Evolutionary conservation across 2,888 invertebrate species (phyloP).

Genomic region (Drosophila stalkeri): DNA sequence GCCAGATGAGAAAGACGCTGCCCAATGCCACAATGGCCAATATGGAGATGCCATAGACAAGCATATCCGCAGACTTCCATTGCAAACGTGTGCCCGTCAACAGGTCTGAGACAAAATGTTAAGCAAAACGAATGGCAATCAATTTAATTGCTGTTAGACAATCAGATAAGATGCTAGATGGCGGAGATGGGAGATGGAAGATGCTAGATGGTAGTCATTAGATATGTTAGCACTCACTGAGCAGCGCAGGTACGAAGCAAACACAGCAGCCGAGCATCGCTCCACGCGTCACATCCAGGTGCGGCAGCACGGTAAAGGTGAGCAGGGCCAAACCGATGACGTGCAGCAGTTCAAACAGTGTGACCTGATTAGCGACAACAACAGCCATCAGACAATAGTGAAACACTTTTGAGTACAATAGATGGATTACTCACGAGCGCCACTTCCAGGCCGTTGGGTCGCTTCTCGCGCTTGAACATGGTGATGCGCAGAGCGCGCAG

Average conservation of each 20-base stretch:
- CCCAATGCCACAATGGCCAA: slow-evolving; percentile 88
- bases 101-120: slow-evolving; percentile 67
- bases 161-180: slow-evolving; percentile 53
- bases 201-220: slow-evolving; percentile 44
- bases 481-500: slow-evolving; percentile 90
- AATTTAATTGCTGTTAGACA: slow-evolving; percentile 72
- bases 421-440: slow-evolving; percentile 86
- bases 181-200: neutral
- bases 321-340: slow-evolving; percentile 91
- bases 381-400: slow-evolving; percentile 6
- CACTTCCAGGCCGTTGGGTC: slow-evolving; percentile 87
- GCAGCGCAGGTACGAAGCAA: slow-evolving; percentile 92
- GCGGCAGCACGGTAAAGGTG: slow-evolving; percentile 91
- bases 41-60: slow-evolving; percentile 66
- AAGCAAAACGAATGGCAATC: slow-evolving; percentile 59
- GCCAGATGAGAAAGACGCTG: slow-evolving; percentile 90
- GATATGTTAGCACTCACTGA: slow-evolving; percentile 86
- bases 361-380: slow-evolving; percentile 83
- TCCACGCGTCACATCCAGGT: slow-evolving; percentile 92
- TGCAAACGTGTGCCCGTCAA: slow-evolving; percentile 70
- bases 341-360: slow-evolving; percentile 92
- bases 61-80: slow-evolving; percentile 70
- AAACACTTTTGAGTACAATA: slow-evolving; percentile 18
- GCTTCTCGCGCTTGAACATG: slow-evolving; percentile 89
- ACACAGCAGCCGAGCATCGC: slow-evolving; percentile 94